Base-by-base conservation (phyloP, 1,140 invertebrate species). In the Cotesia typhae region DNA sequence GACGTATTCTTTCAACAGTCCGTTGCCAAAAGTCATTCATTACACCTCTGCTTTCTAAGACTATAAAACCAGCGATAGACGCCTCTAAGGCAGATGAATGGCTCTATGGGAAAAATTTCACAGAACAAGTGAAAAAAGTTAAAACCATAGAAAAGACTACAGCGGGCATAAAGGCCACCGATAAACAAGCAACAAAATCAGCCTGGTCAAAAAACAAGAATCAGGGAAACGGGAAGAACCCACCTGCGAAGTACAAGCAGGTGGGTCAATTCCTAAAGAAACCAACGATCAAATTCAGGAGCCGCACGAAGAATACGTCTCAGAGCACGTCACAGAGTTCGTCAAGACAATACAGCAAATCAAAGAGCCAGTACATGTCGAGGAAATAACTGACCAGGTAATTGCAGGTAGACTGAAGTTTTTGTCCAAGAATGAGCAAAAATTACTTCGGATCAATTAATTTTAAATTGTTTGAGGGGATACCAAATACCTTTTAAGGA, bases 1-100 rank as follows among this genome's bases (percentile, higher is more conserved):
- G 72, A 70, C 41, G 57, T 41, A n/a, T 66, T 60, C 20, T 55
- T 69, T 38, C 67, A 73, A 52, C 55, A 66, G 10, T 73, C 72
- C n/a, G 61, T 60, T 12, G 67, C 72, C 10, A 70, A 67, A 69
- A 73, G 52, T 53, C 72, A 2, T 73, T 73, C 60, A 73, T 73
- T 14, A 70, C 72, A 12, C 72, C 67, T 20, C 28, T 73, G 4
- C 5, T 73, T 47, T 66, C 55, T 10, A 73, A 73, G 47, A 55
- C 36, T 4, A 28, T 70, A 37, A 73, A 73, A 73, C 60, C 67
- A 35, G 35, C 55, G 3, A 53, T 73, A 1, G 67, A 73, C 1
- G 72, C 67, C 2, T 14, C 67, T 5, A 73, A 70, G 41, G 12
- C 72, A 51, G 72, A 73, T 60, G 64, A 70, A 73, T 73, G 67